Evolutionary conservation across 2,113 vertebrate species (phyloP), one percentile per base, ranked within the genome.

Genomic region (Melanocharis versteri): DNA sequence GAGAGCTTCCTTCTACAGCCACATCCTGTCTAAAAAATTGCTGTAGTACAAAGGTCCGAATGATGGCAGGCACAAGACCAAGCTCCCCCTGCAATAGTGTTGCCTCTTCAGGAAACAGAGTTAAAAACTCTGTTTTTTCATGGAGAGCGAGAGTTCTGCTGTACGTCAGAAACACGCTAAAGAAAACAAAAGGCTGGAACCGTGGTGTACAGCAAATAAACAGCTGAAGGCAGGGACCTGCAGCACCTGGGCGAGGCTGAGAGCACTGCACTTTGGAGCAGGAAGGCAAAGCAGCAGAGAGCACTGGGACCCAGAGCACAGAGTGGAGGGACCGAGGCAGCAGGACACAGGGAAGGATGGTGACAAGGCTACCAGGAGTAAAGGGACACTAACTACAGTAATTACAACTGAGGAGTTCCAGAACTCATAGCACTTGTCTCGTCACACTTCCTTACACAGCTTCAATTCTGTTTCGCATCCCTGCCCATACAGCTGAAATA

Each of bases 121-220:
- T 12, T 39, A 10, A 84, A 92, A 79, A 11, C 3, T 12, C 39
- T n/a, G n/a, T n/a, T n/a, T n/a, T 56, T 44, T 11, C 77, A 31
- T 8, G 22, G 20, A 15, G 8, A 69, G 5, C 3, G 23, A 31
- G 37, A 40, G 5, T 11, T 27, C 11, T 17, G 13, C 7, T 48
- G 3, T 9, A 72, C 0, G 0, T 54, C 39, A 91, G 45, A 77
- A 91, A 50, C 8, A 15, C 0, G 0, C 5, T 9, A 4, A 40
- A 60, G 12, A 13, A n/a, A 20, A 8, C 5, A 54, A 44, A 61
- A 35, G 9, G 14, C 13, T 71, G 44, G 13, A 72, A 37, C 26
- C 28, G 24, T 1, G 7, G 21, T 2, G 5, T 30, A 9, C 31
- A 22, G 13, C 44, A 53, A 14, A 44, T 16, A 19, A 58, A 15